Base-by-base conservation (phyloP, 2,113 vertebrate genomes). In the Lampris incognitus region DNA sequence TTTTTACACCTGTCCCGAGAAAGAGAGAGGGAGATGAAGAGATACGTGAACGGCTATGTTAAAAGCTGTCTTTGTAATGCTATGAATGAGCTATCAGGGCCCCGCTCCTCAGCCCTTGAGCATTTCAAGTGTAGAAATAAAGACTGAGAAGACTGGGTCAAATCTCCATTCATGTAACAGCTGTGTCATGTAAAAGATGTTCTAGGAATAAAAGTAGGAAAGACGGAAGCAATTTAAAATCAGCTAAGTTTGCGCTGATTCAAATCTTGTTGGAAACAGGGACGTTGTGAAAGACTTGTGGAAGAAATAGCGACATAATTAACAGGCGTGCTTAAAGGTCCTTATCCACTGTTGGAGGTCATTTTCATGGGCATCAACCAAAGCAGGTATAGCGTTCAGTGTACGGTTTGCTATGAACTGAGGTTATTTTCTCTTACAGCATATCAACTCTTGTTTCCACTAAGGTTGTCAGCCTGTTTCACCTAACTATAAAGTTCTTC, bases 1-100 rank as follows among this genome's bases (percentile, higher is more conserved):
- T 83, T 82, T 74, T 84, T 83, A 24, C 85, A 88, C 87, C 92
- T 90, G 83, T 79, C 60, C 81, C 84, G 66, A 88, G 80, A 83
- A 67, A 74, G 44, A 67, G 56, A 70, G 42, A 70, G 41, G 39
- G 55, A 59, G 41, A 39, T n/a, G 39, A 59, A 50, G 66, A 60
- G 11, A 68, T 67, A 78, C 66, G 79, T 85, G 85, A 78, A 83
- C 78, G 81, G 82, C 81, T 81, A 68, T 54, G 63, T 60, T 39
- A 63, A 69, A 65, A 72, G 72, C 67, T 64, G 68, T 81, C 83
- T 69, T 77, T 75, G 46, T 68, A 61, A 74, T 71, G 73, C 64
- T 57, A 51, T 58, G 76, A 73, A 66, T 74, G 72, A 83, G 70
- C 59, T 10, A 13, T 78, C 72, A 68, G 56, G n/a, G 0, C 36